A percentile compares a stretch with the other conserved stretches of the same genome.
Evolutionary conservation across 2,113 vertebrate genomes (phyloP).

Genomic region (Gallinago paraguaiae): DNA sequence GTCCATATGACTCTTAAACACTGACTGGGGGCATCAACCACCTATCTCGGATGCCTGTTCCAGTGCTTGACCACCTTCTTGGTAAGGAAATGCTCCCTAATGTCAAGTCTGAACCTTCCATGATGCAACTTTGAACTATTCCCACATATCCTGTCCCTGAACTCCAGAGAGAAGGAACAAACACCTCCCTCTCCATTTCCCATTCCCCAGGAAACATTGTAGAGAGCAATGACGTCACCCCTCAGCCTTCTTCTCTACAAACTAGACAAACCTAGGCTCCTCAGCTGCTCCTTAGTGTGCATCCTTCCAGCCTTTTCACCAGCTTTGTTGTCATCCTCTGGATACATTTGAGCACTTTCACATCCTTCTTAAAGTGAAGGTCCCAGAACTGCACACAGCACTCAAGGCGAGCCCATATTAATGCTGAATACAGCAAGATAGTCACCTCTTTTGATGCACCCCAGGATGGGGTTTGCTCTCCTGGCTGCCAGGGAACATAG

Average conservation of each 20-base stretch:
- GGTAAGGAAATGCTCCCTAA: not conserved
- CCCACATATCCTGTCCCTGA: rapidly evolving
- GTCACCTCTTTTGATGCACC: not conserved
- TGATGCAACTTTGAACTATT: not conserved
- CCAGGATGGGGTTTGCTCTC: rapidly evolving
- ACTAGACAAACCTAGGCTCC: not conserved
- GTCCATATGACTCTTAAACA: not conserved
- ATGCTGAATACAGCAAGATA: rapidly evolving
- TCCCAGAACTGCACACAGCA: no score
- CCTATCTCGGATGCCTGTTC: not conserved
- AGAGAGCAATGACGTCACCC: not conserved
- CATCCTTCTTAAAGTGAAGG: not conserved
- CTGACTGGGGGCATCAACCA: rapidly evolving
- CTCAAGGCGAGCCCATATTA: no score
- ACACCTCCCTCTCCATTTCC: not conserved
- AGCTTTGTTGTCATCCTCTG: not conserved
- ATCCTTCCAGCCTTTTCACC: not conserved
- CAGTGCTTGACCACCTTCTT: not conserved
- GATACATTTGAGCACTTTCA: rapidly evolving
- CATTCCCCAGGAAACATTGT: not conserved
- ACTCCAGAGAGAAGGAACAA: not conserved
- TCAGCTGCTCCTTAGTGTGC: rapidly evolving
- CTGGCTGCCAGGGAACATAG: not conserved
- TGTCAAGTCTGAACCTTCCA: not conserved
- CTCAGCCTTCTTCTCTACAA: not conserved